Percentiles rank a stretch among this genome's conserved stretches.
Evolutionary conservation across 1,140 invertebrate genomes (phyloP).

Genomic region (Diachasmimorpha longicaudata): DNA sequence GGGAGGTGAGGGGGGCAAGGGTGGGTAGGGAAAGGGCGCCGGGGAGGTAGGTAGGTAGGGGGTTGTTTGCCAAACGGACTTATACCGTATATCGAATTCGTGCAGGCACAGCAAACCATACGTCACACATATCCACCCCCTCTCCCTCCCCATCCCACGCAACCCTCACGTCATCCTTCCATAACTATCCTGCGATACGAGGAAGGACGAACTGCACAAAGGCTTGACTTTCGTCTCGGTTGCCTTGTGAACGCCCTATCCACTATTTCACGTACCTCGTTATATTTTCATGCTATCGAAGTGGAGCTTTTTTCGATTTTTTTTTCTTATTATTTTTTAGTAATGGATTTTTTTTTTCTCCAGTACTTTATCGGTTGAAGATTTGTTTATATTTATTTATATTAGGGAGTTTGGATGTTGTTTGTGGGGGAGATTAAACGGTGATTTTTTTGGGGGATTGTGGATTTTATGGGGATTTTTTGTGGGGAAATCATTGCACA

Average conservation of each 20-base stretch:
- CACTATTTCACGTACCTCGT: neutral
- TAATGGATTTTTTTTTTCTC: no score
- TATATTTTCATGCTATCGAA: neutral
- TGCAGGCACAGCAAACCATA: slow-evolving; percentile 3
- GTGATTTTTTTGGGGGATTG: no score
- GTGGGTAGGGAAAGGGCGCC: neutral
- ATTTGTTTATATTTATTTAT: no score
- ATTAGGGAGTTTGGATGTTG: no score
- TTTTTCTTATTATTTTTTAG: no score
- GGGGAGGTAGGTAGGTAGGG: no score
- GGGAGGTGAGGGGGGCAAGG: neutral
- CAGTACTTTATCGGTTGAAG: no score
- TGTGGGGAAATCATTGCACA: no score
- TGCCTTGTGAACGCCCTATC: neutral
- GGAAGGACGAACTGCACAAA: neutral
- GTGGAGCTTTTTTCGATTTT: neutral
- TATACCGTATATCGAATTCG: slow-evolving; percentile 5
- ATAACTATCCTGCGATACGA: neutral
- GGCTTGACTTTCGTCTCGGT: slow-evolving; percentile 16
- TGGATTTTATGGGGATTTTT: no score
- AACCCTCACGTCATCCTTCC: neutral
- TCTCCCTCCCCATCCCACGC: no score
- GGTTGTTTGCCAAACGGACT: slow-evolving; percentile 15
- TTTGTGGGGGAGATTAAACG: no score
- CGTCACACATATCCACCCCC: neutral